phyloP scores from a whole-genome alignment of 2,888 invertebrate species.

The Rugalucina vietnamica region DNA sequence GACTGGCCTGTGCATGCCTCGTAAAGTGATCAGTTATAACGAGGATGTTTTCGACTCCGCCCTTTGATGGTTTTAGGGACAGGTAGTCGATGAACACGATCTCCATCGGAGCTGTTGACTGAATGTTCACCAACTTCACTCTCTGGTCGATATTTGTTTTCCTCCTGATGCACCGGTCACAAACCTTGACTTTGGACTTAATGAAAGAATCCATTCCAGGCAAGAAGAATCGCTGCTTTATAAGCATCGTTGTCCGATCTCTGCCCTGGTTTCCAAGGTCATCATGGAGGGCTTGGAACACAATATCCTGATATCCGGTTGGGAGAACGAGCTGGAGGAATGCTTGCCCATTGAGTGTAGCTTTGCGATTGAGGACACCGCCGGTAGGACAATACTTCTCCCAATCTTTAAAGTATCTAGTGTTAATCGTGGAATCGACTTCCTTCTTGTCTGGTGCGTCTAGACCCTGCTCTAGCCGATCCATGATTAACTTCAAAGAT shows the following conservation, averaged over 20 bases:
- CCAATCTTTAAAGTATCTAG: neutral
- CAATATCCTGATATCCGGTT: neutral
- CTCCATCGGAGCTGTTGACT: neutral
- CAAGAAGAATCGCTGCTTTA: neutral
- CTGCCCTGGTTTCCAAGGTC: neutral
- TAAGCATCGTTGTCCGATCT: neutral
- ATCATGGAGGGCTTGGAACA: neutral
- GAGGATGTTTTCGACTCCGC: too few species aligned
- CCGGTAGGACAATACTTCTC: neutral
- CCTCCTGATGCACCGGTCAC: neutral
- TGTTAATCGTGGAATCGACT: neutral
- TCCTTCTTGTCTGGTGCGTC: neutral
- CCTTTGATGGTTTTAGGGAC: too few species aligned
- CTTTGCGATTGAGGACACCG: slow-evolving; percentile 1
- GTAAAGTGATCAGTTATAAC: neutral
- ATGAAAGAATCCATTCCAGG: neutral
- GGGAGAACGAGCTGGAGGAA: neutral
- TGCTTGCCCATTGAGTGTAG: neutral
- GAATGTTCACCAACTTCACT: neutral
- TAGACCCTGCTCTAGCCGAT: neutral
- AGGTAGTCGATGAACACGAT: neutral
- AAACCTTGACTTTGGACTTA: neutral
- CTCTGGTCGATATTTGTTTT: neutral
- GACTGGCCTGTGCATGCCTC: neutral
- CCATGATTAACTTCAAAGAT: too few species aligned